A percentile compares a stretch with the other conserved stretches of the same genome.
phyloP scores from a whole-genome alignment of 2,888 invertebrate species.

The Lypha dubia region DNA sequence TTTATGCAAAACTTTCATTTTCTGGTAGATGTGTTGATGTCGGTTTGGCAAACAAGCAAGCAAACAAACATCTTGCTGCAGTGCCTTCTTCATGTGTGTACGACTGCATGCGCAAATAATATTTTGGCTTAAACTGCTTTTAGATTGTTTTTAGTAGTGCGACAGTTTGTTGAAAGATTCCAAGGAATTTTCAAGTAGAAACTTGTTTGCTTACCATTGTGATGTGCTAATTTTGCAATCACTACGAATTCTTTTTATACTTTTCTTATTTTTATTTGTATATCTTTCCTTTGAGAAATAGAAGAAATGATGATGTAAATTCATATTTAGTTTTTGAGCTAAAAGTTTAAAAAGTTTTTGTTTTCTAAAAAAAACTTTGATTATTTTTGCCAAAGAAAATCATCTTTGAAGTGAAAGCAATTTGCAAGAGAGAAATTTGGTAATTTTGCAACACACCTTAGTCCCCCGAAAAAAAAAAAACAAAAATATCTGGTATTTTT shows the following conservation, averaged over 20 bases:
- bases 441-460: background rate
- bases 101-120: slow-evolving; percentile 10
- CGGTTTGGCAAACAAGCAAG: slow-evolving; percentile 59
- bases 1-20: slow-evolving; percentile 66
- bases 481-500: background rate
- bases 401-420: slow-evolving; percentile 32
- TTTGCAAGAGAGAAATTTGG: slow-evolving; percentile 20
- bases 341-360: slow-evolving; percentile 52
- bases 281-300: slow-evolving; percentile 25
- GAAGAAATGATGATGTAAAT: slow-evolving; percentile 53
- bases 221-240: slow-evolving; percentile 73
- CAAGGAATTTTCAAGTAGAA: slow-evolving; percentile 53
- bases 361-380: slow-evolving; percentile 40
- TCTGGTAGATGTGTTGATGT: slow-evolving; percentile 35
- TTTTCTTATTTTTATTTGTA: background rate
- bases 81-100: slow-evolving; percentile 18
- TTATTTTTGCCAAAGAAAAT: slow-evolving; percentile 31
- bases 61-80: slow-evolving; percentile 59
- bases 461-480: background rate
- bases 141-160: slow-evolving; percentile 39
- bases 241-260: slow-evolving; percentile 55
- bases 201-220: slow-evolving; percentile 70
- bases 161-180: slow-evolving; percentile 50
- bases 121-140: slow-evolving; percentile 50
- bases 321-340: slow-evolving; percentile 53